Evolutionary conservation across 2,797 vertebrate genomes (phyloP).

Genomic region (Agapornis canus): DNA sequence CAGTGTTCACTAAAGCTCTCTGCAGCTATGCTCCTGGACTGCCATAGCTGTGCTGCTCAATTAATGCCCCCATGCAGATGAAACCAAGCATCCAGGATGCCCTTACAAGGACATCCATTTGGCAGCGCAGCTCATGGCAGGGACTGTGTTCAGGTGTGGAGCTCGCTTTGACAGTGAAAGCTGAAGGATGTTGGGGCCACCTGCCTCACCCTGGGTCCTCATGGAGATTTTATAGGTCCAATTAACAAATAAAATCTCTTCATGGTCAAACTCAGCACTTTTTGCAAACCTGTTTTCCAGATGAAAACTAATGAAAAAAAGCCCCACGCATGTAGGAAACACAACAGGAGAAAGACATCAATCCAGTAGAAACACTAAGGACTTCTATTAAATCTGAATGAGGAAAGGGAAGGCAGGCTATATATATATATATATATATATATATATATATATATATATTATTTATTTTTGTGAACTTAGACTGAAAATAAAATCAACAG

Average conservation of each 20-base stretch:
- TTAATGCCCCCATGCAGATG: accelerated
- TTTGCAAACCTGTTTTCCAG: neutral
- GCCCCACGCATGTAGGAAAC: neutral
- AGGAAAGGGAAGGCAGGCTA: neutral
- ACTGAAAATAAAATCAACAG: neutral
- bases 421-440: no score
- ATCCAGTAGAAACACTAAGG: neutral
- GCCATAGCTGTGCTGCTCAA: neutral
- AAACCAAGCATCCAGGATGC: neutral
- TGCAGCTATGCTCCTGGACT: neutral
- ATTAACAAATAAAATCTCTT: neutral
- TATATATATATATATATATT: no score
- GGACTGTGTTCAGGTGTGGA: accelerated
- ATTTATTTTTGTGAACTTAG: neutral
- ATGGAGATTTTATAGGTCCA: neutral
- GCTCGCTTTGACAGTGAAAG: neutral
- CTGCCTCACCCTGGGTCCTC: accelerated
- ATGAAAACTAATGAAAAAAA: neutral
- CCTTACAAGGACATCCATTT: accelerated
- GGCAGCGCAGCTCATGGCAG: accelerated
- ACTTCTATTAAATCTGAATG: neutral
- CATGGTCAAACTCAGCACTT: neutral
- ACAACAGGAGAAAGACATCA: neutral
- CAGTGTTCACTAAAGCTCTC: neutral
- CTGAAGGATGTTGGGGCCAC: neutral